These are phyloP conservation scores for Melanerpes aurifrons DNA, from an alignment of 2,113 vertebrate genomes.

Conservation along the genomic window DNA sequence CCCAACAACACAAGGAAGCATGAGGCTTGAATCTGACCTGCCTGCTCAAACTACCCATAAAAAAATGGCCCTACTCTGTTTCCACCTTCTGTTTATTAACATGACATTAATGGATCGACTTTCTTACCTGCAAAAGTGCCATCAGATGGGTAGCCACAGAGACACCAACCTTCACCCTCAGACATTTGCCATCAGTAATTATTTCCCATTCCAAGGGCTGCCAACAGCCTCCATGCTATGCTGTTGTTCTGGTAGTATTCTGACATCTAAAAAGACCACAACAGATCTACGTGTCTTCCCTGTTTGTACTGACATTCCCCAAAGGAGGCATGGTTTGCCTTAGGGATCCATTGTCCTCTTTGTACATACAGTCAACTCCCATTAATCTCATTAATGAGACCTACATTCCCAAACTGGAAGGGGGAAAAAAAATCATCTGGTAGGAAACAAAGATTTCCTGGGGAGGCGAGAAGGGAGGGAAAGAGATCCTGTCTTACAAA, in stretches of 20 bases:
- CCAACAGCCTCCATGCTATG: background rate
- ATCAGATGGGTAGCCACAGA: background rate
- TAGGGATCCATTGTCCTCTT: slow-evolving; percentile 51
- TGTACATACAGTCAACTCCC: slow-evolving; percentile 19
- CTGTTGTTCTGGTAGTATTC: slow-evolving; percentile 49
- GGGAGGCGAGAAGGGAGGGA: background rate
- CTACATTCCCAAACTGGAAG: slow-evolving; percentile 53
- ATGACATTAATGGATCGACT: background rate
- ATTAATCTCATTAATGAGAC: slow-evolving; percentile 65
- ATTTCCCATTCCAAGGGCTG: background rate
- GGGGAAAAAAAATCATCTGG: slow-evolving; percentile 9
- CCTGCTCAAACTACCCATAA: background rate
- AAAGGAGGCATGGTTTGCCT: slow-evolving; percentile 26
- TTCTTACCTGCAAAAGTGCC: background rate
- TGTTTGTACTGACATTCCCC: slow-evolving; percentile 47
- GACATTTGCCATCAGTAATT: background rate
- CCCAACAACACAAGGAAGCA: background rate
- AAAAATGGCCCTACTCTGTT: background rate
- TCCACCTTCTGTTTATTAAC: background rate
- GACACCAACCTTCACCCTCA: background rate
- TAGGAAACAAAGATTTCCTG: slow-evolving; percentile 32
- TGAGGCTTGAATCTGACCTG: background rate
- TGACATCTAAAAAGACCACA: slow-evolving; percentile 31
- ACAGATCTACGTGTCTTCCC: background rate
- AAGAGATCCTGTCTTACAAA: background rate